Percentiles rank a stretch among this genome's conserved stretches.
Conservation (phyloP, 2,888 invertebrate genomes). For the Aplocera efformata region DNA sequence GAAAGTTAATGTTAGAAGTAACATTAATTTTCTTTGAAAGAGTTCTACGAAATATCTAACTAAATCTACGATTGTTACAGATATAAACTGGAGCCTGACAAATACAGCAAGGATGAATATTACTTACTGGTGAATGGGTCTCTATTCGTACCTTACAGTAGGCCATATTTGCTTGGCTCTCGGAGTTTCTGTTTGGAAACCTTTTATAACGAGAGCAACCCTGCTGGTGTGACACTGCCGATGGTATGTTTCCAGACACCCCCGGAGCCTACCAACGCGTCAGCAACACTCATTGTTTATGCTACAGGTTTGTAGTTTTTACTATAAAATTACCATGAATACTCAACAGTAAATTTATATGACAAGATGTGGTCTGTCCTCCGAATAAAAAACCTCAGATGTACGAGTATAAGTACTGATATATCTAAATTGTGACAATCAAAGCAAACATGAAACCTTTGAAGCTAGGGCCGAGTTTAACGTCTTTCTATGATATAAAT, state of each 20-base stretch:
- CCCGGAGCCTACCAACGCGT: slow-evolving; percentile 53
- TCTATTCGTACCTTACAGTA: slow-evolving; percentile 72
- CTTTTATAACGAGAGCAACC: slow-evolving; percentile 66
- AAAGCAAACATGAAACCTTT: too few relatives aligned
- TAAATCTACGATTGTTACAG: slow-evolving; percentile 45
- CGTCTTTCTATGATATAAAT: too few relatives aligned
- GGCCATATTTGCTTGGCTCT: slow-evolving; percentile 67
- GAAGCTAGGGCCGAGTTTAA: too few relatives aligned
- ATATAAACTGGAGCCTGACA: slow-evolving; percentile 76
- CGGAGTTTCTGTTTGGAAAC: slow-evolving; percentile 82
- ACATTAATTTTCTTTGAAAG: too few relatives aligned
- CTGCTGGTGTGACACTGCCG: slow-evolving; percentile 72
- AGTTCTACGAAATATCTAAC: not conserved
- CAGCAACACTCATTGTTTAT: slow-evolving; percentile 60
- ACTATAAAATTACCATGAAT: not conserved
- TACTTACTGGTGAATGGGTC: slow-evolving; percentile 81
- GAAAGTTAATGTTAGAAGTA: too few relatives aligned
- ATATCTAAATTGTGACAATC: too few relatives aligned
- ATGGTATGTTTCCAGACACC: slow-evolving; percentile 75
- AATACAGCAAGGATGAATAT: slow-evolving; percentile 72
- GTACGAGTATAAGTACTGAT: too few relatives aligned
- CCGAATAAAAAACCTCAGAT: not conserved
- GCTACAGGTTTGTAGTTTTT: slow-evolving; percentile 53
- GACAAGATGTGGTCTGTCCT: not conserved
- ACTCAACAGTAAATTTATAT: not conserved